Evolutionary conservation across 2,113 vertebrate species (phyloP).

Genomic region (Stercorarius parasiticus): DNA sequence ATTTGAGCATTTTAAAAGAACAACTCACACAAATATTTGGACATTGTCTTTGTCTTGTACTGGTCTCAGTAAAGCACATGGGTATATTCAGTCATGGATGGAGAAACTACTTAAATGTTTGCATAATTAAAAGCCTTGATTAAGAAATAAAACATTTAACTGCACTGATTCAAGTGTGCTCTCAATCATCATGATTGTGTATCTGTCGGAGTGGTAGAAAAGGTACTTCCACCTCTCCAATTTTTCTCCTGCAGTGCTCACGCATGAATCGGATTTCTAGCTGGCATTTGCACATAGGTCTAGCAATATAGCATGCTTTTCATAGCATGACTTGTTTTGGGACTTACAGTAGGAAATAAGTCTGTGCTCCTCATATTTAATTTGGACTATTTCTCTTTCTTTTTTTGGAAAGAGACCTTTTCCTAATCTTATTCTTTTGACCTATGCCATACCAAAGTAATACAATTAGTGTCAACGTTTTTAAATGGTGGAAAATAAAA

Average conservation of each 20-base stretch:
- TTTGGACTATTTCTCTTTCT: background rate
- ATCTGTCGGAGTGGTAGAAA: background rate
- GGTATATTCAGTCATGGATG: background rate
- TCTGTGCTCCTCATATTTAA: background rate
- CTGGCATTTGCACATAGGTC: background rate
- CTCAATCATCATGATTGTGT: background rate
- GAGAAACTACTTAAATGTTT: background rate
- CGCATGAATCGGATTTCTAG: background rate
- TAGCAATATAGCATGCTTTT: background rate
- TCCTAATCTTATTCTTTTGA: slow-evolving; percentile 19
- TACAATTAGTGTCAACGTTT: slow-evolving; percentile 20
- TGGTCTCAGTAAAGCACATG: background rate
- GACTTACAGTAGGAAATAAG: background rate
- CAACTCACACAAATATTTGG: background rate
- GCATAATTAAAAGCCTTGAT: background rate
- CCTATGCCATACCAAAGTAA: background rate
- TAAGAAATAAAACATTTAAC: background rate
- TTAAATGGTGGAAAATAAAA: slow-evolving; percentile 3
- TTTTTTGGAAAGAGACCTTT: background rate
- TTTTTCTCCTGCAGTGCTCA: background rate
- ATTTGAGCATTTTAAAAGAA: background rate
- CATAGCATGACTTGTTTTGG: background rate
- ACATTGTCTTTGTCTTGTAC: background rate
- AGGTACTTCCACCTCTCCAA: background rate
- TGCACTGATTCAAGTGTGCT: background rate